Base-by-base conservation (phyloP, 2,113 vertebrate genomes). In the Pseudorhombus dupliciocellatus region DNA sequence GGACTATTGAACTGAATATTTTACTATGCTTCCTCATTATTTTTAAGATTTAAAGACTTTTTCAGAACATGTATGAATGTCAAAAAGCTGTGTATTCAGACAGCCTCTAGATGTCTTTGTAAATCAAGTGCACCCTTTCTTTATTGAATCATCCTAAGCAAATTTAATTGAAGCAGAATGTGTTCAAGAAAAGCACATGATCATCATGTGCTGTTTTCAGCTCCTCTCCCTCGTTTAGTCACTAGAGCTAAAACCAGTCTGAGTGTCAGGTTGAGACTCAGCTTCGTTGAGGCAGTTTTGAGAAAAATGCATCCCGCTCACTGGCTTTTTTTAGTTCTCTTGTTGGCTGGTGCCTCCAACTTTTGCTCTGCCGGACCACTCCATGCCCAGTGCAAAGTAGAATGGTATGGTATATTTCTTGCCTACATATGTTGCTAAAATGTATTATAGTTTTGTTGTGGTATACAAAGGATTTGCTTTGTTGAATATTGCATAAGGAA, bases 301-400 rank as follows among this genome's bases (percentile, higher is more conserved):
- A 62, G 25, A 48, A 66, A 12, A 16, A 92, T 92, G 89, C 37
- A 25, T 56, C 37, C 63, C 12, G 21, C 25, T 2, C 31, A 5
- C 10, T 87, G 73, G 72, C 15, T 90, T 6, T 1, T 88, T 5
- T 52, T 51, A 1, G 50, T 69, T 31, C 9, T 88, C 20, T 30
- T 93, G 22, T 44, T 57, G 10, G 25, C 70, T 5, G 75, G 70
- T 10, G 53, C 82, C 11, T 66, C 60, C 53, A 44, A 48, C 4
- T 51, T 84, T 1, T 79, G 85, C 20, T 28, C 22, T 8, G 75
- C 88, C 1, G 91, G 92, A 53, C 92, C 92, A n/a, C 80, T 94
- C 3, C 93, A 94, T 58, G 92, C 93, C 18, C 90, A 93, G 61
- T 94, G 93, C 85, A 93, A 91, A 86, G 93, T 93, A 18, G 80